A percentile compares a stretch with the other conserved stretches of the same genome.
Evolutionary conservation across 2,888 invertebrate species (phyloP).

Genomic region (Stenurella melanura): DNA sequence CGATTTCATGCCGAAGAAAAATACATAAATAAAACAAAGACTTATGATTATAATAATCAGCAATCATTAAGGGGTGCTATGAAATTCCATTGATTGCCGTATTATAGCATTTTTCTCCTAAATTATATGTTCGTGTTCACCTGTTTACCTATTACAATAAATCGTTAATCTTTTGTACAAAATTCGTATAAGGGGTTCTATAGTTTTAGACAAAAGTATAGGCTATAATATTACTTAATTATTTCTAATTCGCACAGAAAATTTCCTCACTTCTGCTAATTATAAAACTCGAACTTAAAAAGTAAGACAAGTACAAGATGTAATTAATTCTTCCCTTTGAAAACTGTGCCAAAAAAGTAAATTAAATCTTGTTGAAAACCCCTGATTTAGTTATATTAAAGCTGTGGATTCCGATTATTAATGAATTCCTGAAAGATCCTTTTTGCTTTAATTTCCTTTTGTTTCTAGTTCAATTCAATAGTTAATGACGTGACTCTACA

Average conservation of each 20-base stretch:
- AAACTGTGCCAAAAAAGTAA: constrained; percentile 47
- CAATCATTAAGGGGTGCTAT: not conserved
- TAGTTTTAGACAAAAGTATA: not conserved
- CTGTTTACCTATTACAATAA: not conserved
- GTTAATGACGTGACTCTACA: not conserved
- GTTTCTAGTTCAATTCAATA: constrained; percentile 36
- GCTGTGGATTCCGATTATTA: constrained; percentile 55
- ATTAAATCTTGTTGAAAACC: constrained; percentile 51
- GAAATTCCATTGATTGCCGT: not conserved
- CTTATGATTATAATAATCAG: not conserved
- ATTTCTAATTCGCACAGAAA: not conserved
- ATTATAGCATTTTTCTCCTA: not conserved
- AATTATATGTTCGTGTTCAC: constrained; percentile 2
- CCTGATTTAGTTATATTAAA: constrained; percentile 53
- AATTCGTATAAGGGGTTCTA: not conserved
- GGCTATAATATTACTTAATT: not conserved
- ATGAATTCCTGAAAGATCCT: constrained; percentile 52
- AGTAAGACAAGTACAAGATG: constrained; percentile 32
- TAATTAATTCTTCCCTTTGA: constrained; percentile 26
- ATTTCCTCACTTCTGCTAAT: not conserved
- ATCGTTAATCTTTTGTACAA: not conserved
- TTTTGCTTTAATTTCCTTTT: constrained; percentile 52
- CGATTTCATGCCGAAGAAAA: not conserved
- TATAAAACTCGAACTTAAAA: constrained; percentile 23
- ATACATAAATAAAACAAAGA: not conserved